phyloP scores from a whole-genome alignment of 1,140 invertebrate genomes.

The Trichonephila inaurata region DNA sequence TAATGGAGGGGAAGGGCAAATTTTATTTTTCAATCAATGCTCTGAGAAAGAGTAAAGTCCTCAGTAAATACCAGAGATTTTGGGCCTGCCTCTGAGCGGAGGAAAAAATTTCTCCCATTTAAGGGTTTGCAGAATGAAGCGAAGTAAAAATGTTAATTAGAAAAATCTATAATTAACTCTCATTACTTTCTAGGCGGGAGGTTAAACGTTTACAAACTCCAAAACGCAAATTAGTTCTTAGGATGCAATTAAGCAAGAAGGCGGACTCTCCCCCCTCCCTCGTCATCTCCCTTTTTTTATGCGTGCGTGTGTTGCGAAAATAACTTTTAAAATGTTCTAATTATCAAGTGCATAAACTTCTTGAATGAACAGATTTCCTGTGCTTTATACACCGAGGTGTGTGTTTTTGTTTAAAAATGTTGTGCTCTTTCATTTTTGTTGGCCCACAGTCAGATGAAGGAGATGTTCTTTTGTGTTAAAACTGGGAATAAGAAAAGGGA shows the following conservation, averaged over 20 bases:
- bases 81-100: neutral
- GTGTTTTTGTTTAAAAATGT: neutral
- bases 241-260: conserved; percentile 27
- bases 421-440: neutral
- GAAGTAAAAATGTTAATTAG: conserved; percentile 15
- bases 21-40: conserved; percentile 19
- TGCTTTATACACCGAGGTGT: neutral
- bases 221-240: conserved; percentile 12
- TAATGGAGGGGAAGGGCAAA: neutral
- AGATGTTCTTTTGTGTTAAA: too few species aligned
- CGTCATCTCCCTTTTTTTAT: neutral
- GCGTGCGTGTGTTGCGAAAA: neutral
- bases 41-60: neutral
- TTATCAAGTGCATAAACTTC: conserved; percentile 8
- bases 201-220: conserved; percentile 10
- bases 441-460: too few species aligned
- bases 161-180: conserved; percentile 28
- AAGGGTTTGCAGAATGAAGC: neutral
- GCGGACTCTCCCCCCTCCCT: neutral
- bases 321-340: conserved; percentile 13
- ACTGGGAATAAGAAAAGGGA: too few species aligned
- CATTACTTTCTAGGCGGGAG: neutral
- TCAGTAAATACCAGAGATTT: neutral
- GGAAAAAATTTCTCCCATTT: neutral
- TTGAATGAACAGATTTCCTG: neutral